phyloP scores from a whole-genome alignment of 2,888 invertebrate species.

The Gisinianus flammeolus region DNA sequence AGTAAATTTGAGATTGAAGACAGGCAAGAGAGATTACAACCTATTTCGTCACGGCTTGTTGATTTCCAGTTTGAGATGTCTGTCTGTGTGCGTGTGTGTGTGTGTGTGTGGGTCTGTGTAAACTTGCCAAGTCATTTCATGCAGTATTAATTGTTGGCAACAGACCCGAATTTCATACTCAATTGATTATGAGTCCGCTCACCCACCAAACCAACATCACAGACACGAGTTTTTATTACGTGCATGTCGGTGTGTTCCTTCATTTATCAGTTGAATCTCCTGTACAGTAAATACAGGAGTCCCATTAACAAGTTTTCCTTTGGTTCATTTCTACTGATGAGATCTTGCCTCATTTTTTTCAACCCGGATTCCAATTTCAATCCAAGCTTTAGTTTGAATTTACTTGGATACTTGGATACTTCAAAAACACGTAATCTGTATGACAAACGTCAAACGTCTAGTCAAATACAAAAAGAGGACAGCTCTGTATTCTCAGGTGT shows the following conservation, averaged over 20 bases:
- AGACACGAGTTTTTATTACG: not conserved
- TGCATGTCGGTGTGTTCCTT: not conserved
- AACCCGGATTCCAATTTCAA: too few relatives aligned
- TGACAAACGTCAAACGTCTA: too few relatives aligned
- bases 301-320: too few relatives aligned
- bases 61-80: not conserved
- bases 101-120: not conserved
- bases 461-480: too few relatives aligned
- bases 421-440: too few relatives aligned
- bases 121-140: constrained; percentile 36
- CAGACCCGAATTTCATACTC: constrained; percentile 8
- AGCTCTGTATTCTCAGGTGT: too few relatives aligned
- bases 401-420: too few relatives aligned
- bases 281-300: too few relatives aligned
- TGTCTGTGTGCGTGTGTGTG: not conserved
- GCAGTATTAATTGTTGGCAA: constrained; percentile 37
- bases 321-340: not conserved
- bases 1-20: too few relatives aligned
- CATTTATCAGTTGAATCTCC: too few relatives aligned
- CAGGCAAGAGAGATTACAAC: too few relatives aligned
- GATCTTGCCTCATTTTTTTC: not conserved
- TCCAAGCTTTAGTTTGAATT: too few relatives aligned
- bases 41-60: constrained; percentile 27
- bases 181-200: not conserved
- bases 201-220: not conserved